Conservation (phyloP, 1,140 invertebrate species). For the Hestina assimilis region DNA sequence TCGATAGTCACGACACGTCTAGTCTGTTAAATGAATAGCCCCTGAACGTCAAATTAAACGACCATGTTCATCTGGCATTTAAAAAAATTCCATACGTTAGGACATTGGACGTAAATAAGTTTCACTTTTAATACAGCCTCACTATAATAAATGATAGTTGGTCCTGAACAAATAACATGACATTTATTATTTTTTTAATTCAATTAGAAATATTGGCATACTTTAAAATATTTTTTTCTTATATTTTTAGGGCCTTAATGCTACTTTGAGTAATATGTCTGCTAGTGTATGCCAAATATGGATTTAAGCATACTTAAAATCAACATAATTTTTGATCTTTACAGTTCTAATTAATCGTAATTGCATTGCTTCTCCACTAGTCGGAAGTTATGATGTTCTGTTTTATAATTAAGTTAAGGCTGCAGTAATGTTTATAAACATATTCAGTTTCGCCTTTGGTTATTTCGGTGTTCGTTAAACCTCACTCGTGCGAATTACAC, state of each 20-base stretch:
- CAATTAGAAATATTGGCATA: too few species aligned
- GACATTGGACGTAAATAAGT: not conserved
- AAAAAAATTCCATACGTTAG: not conserved
- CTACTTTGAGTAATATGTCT: too few species aligned
- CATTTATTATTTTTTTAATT: too few species aligned
- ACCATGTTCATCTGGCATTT: conserved; percentile 22
- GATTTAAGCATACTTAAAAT: too few species aligned
- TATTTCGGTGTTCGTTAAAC: not conserved
- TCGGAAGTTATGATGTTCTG: not conserved
- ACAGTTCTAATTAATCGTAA: too few species aligned
- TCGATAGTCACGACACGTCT: conserved; percentile 4
- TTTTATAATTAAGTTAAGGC: conserved; percentile 2
- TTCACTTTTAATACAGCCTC: too few species aligned
- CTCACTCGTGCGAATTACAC: conserved; percentile 10
- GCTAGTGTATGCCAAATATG: too few species aligned
- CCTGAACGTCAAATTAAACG: conserved; percentile 11
- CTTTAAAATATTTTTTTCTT: too few species aligned
- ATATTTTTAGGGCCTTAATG: too few species aligned
- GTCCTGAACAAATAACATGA: too few species aligned
- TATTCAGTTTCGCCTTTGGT: conserved; percentile 2
- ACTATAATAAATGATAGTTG: too few species aligned
- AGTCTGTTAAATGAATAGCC: not conserved
- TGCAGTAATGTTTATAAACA: conserved; percentile 4
- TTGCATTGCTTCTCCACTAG: not conserved
- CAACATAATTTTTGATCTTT: too few species aligned